These are phyloP conservation scores for Dioctria rufipes DNA, from an alignment of 2,888 invertebrate species.

Conservation along the genomic window DNA sequence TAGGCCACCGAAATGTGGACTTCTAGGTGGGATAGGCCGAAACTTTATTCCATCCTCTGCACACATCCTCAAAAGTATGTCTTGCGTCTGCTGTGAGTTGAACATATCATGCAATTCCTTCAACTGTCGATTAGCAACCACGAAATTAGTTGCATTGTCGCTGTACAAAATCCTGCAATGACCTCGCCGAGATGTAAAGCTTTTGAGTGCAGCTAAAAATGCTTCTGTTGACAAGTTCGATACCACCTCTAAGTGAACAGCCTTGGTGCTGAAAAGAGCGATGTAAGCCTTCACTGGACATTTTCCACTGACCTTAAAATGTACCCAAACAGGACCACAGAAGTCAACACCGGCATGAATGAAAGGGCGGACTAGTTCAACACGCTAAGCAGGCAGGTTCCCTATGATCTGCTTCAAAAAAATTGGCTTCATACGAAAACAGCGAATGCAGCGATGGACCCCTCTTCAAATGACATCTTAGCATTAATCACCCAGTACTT, in stretches of 20 bases:
- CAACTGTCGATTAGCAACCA: neutral
- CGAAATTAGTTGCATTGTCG: neutral
- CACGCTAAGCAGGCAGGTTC: slow-evolving; percentile 4
- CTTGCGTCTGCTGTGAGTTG: neutral
- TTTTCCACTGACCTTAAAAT: neutral
- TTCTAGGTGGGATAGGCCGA: neutral
- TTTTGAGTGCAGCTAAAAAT: neutral
- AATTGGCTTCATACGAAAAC: neutral
- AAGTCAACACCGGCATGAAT: slow-evolving; percentile 42
- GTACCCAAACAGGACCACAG: slow-evolving; percentile 13
- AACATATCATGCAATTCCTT: neutral
- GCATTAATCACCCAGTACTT: neutral
- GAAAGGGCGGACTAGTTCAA: slow-evolving; percentile 27
- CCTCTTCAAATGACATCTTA: neutral
- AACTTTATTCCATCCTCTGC: neutral
- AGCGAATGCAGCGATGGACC: neutral
- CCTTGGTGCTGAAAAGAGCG: slow-evolving; percentile 51
- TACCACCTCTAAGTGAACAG: slow-evolving; percentile 54
- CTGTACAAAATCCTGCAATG: neutral
- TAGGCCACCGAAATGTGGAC: slow-evolving; percentile 1
- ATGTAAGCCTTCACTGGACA: slow-evolving; percentile 24
- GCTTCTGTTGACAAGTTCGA: no score
- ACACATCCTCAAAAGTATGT: neutral
- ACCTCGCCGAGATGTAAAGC: neutral
- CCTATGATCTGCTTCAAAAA: neutral